These are phyloP conservation scores for Cyphomyrus plagiostoma DNA, from an alignment of 2,113 vertebrate genomes.

Conservation along the genomic window DNA sequence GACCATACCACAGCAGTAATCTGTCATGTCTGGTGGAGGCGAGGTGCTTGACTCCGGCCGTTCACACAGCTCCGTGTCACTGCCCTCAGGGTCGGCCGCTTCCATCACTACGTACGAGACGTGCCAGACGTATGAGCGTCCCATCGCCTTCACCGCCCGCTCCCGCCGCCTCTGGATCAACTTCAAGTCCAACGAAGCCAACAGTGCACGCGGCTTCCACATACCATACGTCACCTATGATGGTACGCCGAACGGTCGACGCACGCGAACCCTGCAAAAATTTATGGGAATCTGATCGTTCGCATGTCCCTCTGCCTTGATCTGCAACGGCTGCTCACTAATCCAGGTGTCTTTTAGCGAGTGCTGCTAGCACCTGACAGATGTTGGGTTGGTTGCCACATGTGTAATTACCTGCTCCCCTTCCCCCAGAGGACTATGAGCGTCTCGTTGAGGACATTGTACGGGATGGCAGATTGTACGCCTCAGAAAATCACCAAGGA, in stretches of 20 bases:
- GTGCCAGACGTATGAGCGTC: conserved; percentile 93
- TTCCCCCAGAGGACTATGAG: conserved; percentile 84
- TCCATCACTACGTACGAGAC: conserved; percentile 98
- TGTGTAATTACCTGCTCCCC: neutral
- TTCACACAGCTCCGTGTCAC: neutral
- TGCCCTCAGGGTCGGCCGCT: conserved; percentile 77
- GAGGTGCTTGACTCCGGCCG: neutral
- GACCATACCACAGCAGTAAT: neutral
- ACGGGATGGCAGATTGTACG: conserved; percentile 87
- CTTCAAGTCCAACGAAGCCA: conserved; percentile 93
- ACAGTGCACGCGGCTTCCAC: conserved; percentile 91
- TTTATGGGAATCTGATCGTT: neutral
- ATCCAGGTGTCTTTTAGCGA: neutral
- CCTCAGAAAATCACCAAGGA: conserved; percentile 96
- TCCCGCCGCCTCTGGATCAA: conserved; percentile 95
- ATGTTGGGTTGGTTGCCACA: neutral
- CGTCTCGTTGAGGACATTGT: conserved; percentile 97
- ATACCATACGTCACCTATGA: conserved; percentile 96
- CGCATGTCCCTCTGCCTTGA: neutral
- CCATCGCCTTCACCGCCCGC: conserved; percentile 93
- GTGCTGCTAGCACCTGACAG: neutral
- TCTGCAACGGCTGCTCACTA: neutral
- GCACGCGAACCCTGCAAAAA: no score
- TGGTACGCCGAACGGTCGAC: conserved; percentile 51
- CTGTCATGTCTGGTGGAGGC: neutral